These are phyloP conservation scores for Drosophila seguyi DNA, from an alignment of 1,140 invertebrate genomes.

Conservation along the genomic window DNA sequence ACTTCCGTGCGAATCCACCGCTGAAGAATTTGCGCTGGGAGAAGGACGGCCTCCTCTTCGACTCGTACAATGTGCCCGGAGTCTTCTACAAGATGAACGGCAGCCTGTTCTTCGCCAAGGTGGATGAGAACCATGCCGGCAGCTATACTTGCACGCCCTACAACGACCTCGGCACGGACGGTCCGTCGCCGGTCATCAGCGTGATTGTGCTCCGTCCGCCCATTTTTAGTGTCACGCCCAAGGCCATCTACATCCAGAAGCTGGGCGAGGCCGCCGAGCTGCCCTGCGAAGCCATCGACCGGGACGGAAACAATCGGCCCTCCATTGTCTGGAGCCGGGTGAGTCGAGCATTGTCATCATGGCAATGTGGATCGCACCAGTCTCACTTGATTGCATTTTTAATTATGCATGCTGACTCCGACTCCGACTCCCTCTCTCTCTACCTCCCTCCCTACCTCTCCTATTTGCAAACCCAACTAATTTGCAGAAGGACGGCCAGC, in stretches of 20 bases:
- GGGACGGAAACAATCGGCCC: constrained; percentile 90
- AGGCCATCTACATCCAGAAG: constrained; percentile 92
- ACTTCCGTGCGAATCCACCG: constrained; percentile 96
- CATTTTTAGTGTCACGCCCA: constrained; percentile 90
- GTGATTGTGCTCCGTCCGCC: constrained; percentile 95
- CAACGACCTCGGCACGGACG: constrained; percentile 94
- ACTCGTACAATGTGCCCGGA: constrained; percentile 94
- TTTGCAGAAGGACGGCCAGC: constrained; percentile 90
- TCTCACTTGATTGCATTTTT: constrained; percentile 74
- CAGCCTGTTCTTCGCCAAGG: constrained; percentile 93
- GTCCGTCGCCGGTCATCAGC: constrained; percentile 93
- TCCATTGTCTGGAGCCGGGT: constrained; percentile 95
- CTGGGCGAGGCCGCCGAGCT: constrained; percentile 93
- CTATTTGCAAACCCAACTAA: constrained; percentile 25
- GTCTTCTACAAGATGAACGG: constrained; percentile 95
- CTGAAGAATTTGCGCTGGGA: constrained; percentile 97
- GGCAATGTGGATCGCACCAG: constrained; percentile 20
- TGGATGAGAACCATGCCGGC: constrained; percentile 91
- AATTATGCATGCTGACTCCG: constrained; percentile 57
- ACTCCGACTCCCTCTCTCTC: background rate
- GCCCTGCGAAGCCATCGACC: constrained; percentile 92
- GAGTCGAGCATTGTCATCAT: constrained; percentile 69
- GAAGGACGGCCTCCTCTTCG: constrained; percentile 96
- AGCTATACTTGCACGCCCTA: constrained; percentile 96
- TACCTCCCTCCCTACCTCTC: too few species aligned